Percentiles rank a stretch among this genome's conserved stretches.
These are phyloP conservation scores for Spilarctia lutea DNA, from an alignment of 2,888 invertebrate species.

Conservation along the genomic window DNA sequence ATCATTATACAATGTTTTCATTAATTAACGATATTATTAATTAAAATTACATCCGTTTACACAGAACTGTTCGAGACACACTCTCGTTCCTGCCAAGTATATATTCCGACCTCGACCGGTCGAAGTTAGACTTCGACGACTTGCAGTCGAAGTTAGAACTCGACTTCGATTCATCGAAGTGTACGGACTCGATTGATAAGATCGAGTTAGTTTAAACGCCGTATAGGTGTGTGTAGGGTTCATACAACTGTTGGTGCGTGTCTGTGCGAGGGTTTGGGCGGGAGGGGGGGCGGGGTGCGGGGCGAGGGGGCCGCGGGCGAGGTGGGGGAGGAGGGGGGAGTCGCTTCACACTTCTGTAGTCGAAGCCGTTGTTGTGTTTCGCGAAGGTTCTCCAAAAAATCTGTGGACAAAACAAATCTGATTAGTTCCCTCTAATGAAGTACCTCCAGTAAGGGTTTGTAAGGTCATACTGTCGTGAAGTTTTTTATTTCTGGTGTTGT, in stretches of 20 bases:
- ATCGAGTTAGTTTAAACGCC: conserved; percentile 18
- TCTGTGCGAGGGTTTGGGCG: conserved; percentile 71
- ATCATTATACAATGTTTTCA: neutral
- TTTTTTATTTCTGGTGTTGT: no score
- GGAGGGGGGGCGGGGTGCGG: conserved; percentile 75
- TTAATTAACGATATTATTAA: neutral
- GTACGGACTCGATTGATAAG: conserved; percentile 12
- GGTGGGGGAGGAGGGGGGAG: conserved; percentile 58
- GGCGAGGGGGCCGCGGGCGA: conserved; percentile 67
- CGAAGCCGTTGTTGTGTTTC: conserved; percentile 75
- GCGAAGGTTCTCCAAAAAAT: conserved; percentile 79
- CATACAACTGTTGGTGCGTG: conserved; percentile 70
- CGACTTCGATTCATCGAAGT: conserved; percentile 16
- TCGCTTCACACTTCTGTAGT: conserved; percentile 41
- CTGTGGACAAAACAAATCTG: conserved; percentile 49
- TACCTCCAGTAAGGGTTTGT: no score
- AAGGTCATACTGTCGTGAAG: no score
- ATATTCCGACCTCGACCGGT: conserved; percentile 10
- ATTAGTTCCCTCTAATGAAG: neutral
- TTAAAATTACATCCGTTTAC: conserved; percentile 8
- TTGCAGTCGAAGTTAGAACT: conserved; percentile 4
- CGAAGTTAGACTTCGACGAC: conserved; percentile 19
- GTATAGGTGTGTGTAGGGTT: conserved; percentile 21
- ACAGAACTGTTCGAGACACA: conserved; percentile 8
- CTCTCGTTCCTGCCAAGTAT: conserved; percentile 4